A percentile compares a stretch with the other conserved stretches of the same genome.
These are phyloP conservation scores for Loris lydekkerianus DNA, from an alignment of 2,797 vertebrate genomes.

Conservation along the genomic window DNA sequence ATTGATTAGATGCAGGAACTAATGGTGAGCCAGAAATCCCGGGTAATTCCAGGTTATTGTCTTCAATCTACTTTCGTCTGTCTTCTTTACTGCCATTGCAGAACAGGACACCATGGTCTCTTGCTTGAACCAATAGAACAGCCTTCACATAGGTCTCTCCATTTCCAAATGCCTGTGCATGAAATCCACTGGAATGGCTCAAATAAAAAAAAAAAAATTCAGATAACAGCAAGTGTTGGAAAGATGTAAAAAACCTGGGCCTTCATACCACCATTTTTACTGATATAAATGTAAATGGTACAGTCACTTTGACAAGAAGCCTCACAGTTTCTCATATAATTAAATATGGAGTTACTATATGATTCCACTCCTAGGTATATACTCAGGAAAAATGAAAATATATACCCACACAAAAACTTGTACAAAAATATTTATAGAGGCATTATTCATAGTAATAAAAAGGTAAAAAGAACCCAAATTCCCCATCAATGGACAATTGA, in stretches of 20 bases:
- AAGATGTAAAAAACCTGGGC: neutral
- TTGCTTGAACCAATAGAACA: neutral
- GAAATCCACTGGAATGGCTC: neutral
- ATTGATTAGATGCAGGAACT: neutral
- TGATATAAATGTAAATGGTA: neutral
- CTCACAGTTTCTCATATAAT: neutral
- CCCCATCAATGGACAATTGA: neutral
- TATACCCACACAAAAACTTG: neutral
- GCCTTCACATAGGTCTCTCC: neutral
- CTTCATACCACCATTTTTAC: neutral
- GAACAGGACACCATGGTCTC: neutral
- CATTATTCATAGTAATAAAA: neutral
- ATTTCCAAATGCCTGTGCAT: neutral
- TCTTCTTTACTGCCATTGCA: neutral
- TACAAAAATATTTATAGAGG: neutral
- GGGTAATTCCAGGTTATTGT: neutral
- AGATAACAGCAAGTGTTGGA: neutral
- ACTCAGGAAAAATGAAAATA: slow-evolving; percentile 2
- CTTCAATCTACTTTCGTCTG: neutral
- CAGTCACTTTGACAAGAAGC: neutral
- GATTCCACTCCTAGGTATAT: neutral
- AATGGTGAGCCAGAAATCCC: neutral
- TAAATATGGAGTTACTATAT: neutral
- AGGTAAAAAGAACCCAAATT: neutral
- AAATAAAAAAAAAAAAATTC: neutral